Conservation (phyloP, 2,797 vertebrate genomes). For the Gymnodraco acuticeps region DNA sequence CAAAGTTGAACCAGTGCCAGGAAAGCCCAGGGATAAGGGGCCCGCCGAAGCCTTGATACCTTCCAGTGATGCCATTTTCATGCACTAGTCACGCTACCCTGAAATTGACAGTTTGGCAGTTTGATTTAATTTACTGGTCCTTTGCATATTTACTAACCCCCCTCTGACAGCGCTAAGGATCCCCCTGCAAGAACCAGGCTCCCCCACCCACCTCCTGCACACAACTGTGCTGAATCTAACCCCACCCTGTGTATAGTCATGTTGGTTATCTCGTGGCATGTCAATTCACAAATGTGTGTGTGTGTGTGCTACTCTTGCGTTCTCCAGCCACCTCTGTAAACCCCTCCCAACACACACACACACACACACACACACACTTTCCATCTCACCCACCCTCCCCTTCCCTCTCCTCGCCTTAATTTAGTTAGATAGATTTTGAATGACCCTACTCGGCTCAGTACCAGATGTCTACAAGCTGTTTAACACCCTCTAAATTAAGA, state of each 20-base stretch:
- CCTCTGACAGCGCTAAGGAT: slow-evolving; percentile 92
- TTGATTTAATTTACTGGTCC: slow-evolving; percentile 99
- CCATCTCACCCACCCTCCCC: slow-evolving; percentile 52
- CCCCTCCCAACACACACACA: slow-evolving; percentile 37
- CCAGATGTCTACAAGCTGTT: slow-evolving; percentile 99
- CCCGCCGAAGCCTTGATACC: slow-evolving; percentile 92
- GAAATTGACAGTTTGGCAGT: slow-evolving; percentile 99
- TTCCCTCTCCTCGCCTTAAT: slow-evolving; percentile 86
- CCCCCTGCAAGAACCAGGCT: slow-evolving; percentile 87
- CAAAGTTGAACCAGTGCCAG: slow-evolving; percentile 97
- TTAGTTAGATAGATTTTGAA: slow-evolving; percentile 99
- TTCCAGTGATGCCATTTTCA: slow-evolving; percentile 97
- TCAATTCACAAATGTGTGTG: slow-evolving; percentile 88
- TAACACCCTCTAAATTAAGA: slow-evolving; percentile 99
- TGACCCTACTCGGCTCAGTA: slow-evolving; percentile 96
- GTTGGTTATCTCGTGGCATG: slow-evolving; percentile 95
- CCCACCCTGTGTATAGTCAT: slow-evolving; percentile 87
- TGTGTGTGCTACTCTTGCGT: slow-evolving; percentile 85
- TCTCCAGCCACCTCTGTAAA: slow-evolving; percentile 43
- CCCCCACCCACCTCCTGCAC: slow-evolving; percentile 44
- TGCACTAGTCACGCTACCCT: slow-evolving; percentile 93
- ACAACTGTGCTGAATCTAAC: slow-evolving; percentile 57
- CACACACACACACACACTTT: slow-evolving; percentile 28
- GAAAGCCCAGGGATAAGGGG: slow-evolving; percentile 92
- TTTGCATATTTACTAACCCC: slow-evolving; percentile 95